Evolutionary conservation across 2,797 vertebrate species (phyloP).

Genomic region (Manis pentadactyla): DNA sequence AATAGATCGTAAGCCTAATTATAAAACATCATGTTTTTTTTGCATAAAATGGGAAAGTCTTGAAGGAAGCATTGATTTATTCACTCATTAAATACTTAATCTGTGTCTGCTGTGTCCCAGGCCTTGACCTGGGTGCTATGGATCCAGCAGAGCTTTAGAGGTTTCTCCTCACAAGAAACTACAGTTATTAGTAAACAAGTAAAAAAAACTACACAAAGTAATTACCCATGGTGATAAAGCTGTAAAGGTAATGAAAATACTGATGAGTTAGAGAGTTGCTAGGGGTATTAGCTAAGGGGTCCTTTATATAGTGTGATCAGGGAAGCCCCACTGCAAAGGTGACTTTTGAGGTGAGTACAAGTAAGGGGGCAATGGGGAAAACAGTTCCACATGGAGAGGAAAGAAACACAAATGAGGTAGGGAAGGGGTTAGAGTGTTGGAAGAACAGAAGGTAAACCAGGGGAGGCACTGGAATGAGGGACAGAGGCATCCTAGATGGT

Average conservation of each 20-base stretch:
- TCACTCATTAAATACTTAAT: neutral
- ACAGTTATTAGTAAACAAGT: neutral
- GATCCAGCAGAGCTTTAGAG: neutral
- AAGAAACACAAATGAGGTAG: neutral
- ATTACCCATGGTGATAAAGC: neutral
- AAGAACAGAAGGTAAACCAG: neutral
- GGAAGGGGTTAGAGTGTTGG: neutral
- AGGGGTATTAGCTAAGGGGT: neutral
- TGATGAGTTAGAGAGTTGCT: neutral
- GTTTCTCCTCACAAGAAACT: neutral
- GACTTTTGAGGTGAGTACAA: neutral
- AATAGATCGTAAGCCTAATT: constrained; percentile 5
- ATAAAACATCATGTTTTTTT: neutral
- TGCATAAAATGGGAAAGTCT: neutral
- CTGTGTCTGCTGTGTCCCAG: neutral
- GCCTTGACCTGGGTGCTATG: neutral
- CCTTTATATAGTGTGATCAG: neutral
- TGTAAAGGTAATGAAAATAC: neutral
- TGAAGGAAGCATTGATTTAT: neutral
- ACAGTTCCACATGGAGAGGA: neutral
- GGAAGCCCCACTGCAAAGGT: neutral
- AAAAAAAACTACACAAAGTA: neutral
- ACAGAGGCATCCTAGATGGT: neutral
- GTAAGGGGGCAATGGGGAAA: neutral
- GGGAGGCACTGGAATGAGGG: neutral